phyloP scores from a whole-genome alignment of 2,113 vertebrate species.

The Himantopus leucocephalus region DNA sequence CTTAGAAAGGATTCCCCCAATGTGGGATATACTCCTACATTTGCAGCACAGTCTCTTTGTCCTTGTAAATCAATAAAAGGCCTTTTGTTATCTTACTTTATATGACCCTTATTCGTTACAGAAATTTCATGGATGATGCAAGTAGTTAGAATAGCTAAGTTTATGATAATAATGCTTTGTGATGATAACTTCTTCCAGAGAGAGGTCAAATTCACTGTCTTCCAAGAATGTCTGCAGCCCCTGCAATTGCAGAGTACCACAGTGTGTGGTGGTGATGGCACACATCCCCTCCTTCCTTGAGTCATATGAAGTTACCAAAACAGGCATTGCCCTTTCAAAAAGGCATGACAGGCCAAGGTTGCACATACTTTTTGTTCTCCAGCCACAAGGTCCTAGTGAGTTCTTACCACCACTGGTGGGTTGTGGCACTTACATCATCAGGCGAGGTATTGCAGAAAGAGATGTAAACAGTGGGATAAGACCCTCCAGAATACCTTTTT shows the following conservation, averaged over 20 bases:
- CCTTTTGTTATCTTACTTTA: background rate
- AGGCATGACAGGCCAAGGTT: background rate
- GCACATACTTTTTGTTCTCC: background rate
- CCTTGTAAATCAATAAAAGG: background rate
- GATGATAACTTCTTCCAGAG: background rate
- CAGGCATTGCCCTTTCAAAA: background rate
- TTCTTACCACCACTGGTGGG: background rate
- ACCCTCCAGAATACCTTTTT: background rate
- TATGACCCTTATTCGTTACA: background rate
- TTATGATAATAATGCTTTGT: background rate
- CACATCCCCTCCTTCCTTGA: background rate
- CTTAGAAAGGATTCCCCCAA: background rate
- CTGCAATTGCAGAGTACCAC: background rate
- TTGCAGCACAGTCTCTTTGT: background rate
- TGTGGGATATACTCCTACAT: background rate
- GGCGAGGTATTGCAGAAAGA: background rate
- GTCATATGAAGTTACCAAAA: background rate
- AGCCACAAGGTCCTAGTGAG: background rate
- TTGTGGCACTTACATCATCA: background rate
- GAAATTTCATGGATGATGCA: background rate
- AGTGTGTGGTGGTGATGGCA: background rate
- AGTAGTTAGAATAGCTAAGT: background rate
- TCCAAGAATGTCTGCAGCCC: background rate
- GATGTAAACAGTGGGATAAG: background rate
- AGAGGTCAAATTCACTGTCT: background rate